These are phyloP conservation scores for Drosophila mayaguana DNA, from an alignment of 2,888 invertebrate species.

Conservation along the genomic window DNA sequence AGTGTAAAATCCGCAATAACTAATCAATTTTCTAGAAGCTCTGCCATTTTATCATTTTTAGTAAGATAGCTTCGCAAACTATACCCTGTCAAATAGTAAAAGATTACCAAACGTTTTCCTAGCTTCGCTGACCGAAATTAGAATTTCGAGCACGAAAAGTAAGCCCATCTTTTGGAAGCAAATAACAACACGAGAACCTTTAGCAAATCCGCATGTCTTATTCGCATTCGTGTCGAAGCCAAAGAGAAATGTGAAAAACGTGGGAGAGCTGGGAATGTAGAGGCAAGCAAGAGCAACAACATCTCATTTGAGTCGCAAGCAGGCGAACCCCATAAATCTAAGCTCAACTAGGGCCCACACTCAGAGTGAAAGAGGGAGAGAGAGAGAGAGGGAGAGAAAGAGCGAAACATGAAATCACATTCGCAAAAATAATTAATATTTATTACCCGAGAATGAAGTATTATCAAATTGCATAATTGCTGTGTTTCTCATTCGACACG, in stretches of 20 bases:
- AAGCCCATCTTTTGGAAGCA: constrained; percentile 19
- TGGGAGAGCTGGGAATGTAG: constrained; percentile 1
- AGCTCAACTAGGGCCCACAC: constrained; percentile 63
- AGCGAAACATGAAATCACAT: constrained; percentile 55
- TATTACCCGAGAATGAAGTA: constrained; percentile 81
- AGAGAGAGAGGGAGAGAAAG: neutral
- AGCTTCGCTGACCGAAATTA: constrained; percentile 5
- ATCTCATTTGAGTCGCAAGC: constrained; percentile 72
- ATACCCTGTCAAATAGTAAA: neutral
- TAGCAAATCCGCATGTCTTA: constrained; percentile 65
- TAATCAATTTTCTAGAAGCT: neutral
- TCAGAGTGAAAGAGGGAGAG: neutral
- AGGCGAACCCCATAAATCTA: constrained; percentile 69
- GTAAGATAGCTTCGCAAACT: neutral
- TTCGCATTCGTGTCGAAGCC: constrained; percentile 37
- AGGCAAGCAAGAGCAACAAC: constrained; percentile 35
- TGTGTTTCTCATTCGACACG: constrained; percentile 82
- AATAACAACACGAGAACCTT: constrained; percentile 41
- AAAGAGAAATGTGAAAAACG: constrained; percentile 2
- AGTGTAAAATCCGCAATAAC: neutral
- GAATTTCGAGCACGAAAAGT: constrained; percentile 17
- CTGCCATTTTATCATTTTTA: neutral
- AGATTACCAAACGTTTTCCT: constrained; percentile 9
- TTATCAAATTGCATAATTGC: constrained; percentile 81
- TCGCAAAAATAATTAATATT: constrained; percentile 79